Evolutionary conservation across 2,113 vertebrate species (phyloP).

Genomic region (Pseudonaja textilis): DNA sequence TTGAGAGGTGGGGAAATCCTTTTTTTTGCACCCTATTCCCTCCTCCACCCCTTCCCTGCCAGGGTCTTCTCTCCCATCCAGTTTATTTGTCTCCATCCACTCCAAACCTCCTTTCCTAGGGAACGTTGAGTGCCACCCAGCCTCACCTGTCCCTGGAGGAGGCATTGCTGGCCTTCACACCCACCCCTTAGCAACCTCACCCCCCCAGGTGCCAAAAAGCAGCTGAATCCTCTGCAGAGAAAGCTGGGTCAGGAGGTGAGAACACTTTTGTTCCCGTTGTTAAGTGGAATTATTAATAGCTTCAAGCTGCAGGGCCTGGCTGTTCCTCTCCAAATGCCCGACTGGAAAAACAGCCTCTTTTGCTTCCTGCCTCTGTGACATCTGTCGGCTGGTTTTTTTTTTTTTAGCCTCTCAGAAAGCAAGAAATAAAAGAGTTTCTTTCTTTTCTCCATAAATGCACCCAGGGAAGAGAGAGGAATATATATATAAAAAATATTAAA

Average conservation of each 20-base stretch:
- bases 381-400: too few relatives aligned
- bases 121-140: background rate
- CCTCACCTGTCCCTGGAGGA: background rate
- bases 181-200: background rate
- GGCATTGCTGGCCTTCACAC: too few relatives aligned
- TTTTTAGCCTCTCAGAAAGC: too few relatives aligned
- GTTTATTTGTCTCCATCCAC: background rate
- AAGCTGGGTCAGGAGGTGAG: constrained; percentile 11
- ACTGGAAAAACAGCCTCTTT: background rate
- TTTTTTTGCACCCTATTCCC: background rate
- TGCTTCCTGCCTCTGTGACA: background rate
- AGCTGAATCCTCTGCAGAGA: background rate
- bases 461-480: background rate
- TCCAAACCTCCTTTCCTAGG: background rate
- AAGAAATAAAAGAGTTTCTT: too few relatives aligned
- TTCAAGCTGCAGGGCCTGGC: background rate
- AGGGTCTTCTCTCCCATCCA: background rate
- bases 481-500: too few relatives aligned
- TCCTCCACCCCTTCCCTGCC: background rate
- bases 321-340: background rate
- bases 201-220: too few relatives aligned
- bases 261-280: background rate
- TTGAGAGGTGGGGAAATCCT: too few relatives aligned
- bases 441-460: background rate
- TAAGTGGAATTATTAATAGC: constrained; percentile 9